Percentiles rank a stretch among this genome's conserved stretches.
Evolutionary conservation across 2,888 invertebrate species (phyloP).

Genomic region (Hedya salicella): DNA sequence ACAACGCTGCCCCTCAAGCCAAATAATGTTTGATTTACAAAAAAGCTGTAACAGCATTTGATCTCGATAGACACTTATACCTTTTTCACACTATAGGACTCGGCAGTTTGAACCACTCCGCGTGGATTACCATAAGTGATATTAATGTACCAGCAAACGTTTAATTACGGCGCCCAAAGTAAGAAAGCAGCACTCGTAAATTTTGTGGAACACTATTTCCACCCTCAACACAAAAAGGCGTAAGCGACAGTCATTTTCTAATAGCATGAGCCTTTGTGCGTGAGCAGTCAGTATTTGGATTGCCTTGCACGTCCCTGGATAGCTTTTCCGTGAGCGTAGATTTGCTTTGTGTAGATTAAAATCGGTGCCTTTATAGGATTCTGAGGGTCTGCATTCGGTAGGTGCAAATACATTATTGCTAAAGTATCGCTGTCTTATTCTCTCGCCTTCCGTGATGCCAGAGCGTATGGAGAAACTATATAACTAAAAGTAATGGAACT

Average conservation of each 20-base stretch:
- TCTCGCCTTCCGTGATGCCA: too few relatives aligned
- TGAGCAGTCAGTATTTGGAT: slow-evolving; percentile 12
- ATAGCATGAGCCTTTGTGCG: background rate
- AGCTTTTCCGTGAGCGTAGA: slow-evolving; percentile 44
- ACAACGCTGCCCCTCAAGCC: background rate
- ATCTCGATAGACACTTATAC: slow-evolving; percentile 1
- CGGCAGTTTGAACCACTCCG: slow-evolving; percentile 64
- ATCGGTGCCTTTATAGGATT: background rate
- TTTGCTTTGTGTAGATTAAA: slow-evolving; percentile 16
- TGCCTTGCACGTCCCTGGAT: slow-evolving; percentile 47
- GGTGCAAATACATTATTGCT: background rate
- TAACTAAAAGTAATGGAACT: too few relatives aligned
- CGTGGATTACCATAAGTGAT: slow-evolving; percentile 77
- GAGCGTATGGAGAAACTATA: too few relatives aligned
- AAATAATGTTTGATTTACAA: background rate
- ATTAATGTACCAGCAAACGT: slow-evolving; percentile 74
- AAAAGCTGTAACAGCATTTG: background rate
- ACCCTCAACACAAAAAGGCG: background rate
- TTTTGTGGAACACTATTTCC: slow-evolving; percentile 55
- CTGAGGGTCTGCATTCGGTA: background rate
- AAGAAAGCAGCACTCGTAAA: slow-evolving; percentile 63
- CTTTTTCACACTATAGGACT: slow-evolving; percentile 18
- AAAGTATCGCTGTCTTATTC: background rate
- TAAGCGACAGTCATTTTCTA: background rate
- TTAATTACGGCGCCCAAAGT: slow-evolving; percentile 75